Percentiles rank a stretch among this genome's conserved stretches.
These are phyloP conservation scores for Pterois miles DNA, from an alignment of 2,797 vertebrate species.

Conservation along the genomic window DNA sequence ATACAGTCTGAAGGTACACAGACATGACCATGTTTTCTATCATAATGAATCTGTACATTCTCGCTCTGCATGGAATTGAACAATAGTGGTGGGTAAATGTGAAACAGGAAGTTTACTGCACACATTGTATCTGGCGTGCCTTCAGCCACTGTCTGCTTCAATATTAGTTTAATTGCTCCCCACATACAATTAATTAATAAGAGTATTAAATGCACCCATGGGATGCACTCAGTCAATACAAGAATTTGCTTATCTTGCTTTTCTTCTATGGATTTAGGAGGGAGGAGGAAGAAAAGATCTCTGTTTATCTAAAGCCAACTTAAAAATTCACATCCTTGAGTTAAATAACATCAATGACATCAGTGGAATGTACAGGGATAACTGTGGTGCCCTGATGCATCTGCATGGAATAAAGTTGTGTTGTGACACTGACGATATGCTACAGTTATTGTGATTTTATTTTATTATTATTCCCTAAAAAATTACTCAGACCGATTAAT, in stretches of 20 bases:
- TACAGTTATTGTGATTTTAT: neutral
- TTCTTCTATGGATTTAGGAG: conserved; percentile 40
- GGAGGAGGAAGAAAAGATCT: conserved; percentile 2
- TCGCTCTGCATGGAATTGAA: conserved; percentile 12
- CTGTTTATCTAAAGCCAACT: conserved; percentile 7
- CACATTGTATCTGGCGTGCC: conserved; percentile 30
- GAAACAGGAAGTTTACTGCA: conserved; percentile 33
- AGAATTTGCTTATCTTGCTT: conserved; percentile 41
- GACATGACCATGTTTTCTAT: conserved; percentile 19
- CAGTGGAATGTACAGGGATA: neutral
- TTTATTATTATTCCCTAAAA: no score
- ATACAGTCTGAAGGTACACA: conserved; percentile 25
- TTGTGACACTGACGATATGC: neutral
- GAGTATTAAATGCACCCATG: conserved; percentile 68
- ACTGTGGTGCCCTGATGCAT: neutral
- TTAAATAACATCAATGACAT: conserved; percentile 1
- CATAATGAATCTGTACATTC: conserved; percentile 6
- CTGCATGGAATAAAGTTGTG: neutral
- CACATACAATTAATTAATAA: conserved; percentile 74
- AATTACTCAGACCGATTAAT: no score
- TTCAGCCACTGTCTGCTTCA: conserved; percentile 49
- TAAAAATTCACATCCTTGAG: neutral
- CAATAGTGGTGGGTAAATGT: conserved; percentile 17
- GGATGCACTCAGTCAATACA: conserved; percentile 56
- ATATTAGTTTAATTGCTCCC: conserved; percentile 70